Percentiles rank a stretch among this genome's conserved stretches.
phyloP scores from a whole-genome alignment of 2,113 vertebrate genomes.

The Centropristis striata region DNA sequence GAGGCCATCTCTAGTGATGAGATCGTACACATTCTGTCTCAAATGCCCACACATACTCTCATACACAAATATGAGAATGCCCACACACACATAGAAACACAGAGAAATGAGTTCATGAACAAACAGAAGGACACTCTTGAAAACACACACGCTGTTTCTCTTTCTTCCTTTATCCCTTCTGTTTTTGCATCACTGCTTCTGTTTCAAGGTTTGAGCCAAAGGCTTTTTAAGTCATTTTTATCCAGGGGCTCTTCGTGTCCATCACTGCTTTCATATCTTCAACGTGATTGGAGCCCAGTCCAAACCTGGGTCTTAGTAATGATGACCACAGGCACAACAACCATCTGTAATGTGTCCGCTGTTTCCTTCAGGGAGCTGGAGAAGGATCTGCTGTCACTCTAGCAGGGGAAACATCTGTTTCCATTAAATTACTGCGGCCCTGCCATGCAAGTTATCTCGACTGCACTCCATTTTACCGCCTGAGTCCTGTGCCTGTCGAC shows the following conservation, averaged over 20 bases:
- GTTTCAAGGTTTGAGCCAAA: constrained; percentile 51
- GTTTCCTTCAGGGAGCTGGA: constrained; percentile 70
- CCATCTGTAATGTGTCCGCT: constrained; percentile 76
- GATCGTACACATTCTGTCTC: constrained; percentile 35
- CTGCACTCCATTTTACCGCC: constrained; percentile 69
- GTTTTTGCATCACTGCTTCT: constrained; percentile 25
- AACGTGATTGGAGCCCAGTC: constrained; percentile 43
- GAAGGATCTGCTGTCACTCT: constrained; percentile 82
- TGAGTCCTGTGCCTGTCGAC: constrained; percentile 69
- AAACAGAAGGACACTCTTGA: constrained; percentile 15
- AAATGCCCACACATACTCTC: constrained; percentile 39
- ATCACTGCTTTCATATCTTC: constrained; percentile 51
- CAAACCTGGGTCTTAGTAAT: constrained; percentile 63
- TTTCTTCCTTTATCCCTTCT: neutral
- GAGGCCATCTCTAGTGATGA: constrained; percentile 42
- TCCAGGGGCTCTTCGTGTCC: constrained; percentile 48
- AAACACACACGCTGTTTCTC: constrained; percentile 13
- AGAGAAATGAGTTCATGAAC: constrained; percentile 29
- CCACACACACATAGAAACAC: constrained; percentile 19
- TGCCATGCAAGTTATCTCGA: constrained; percentile 77
- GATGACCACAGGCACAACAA: constrained; percentile 76
- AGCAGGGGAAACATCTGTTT: constrained; percentile 81
- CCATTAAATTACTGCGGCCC: constrained; percentile 78
- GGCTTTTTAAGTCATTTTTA: constrained; percentile 40
- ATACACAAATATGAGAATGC: constrained; percentile 34